Evolutionary conservation across 2,797 vertebrate species (phyloP).

Genomic region (Pelochelys cantorii): DNA sequence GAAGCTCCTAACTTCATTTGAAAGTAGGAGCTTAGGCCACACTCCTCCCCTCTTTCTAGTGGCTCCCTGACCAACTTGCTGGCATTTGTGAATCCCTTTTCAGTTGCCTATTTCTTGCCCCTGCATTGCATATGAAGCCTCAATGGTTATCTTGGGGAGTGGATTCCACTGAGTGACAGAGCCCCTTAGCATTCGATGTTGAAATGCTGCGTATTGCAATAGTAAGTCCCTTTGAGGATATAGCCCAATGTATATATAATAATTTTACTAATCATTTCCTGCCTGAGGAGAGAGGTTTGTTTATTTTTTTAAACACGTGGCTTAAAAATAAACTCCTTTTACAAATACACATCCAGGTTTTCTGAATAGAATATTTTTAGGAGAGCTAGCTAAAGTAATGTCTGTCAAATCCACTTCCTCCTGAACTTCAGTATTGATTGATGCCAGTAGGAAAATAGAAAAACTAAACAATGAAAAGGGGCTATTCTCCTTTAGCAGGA

Average conservation of each 20-base stretch:
- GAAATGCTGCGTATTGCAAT: neutral
- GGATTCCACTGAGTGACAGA: neutral
- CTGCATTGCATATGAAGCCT: no score
- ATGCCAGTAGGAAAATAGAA: neutral
- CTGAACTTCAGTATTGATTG: neutral
- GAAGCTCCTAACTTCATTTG: no score
- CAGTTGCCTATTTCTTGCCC: no score
- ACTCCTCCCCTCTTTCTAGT: neutral
- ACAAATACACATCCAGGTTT: neutral
- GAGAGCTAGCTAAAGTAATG: neutral
- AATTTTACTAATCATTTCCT: neutral
- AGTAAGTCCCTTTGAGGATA: neutral
- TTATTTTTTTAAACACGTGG: neutral
- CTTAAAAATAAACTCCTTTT: neutral
- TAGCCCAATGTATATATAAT: neutral
- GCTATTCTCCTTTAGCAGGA: neutral
- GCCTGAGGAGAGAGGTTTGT: neutral
- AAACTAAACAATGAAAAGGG: neutral
- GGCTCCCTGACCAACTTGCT: no score
- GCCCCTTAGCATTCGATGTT: neutral
- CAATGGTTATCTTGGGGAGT: no score
- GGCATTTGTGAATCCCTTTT: no score
- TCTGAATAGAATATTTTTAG: neutral
- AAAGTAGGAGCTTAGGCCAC: no score
- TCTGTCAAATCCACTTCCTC: neutral